These are phyloP conservation scores for Hirundo rustica DNA, from an alignment of 2,797 vertebrate species.

Conservation along the genomic window DNA sequence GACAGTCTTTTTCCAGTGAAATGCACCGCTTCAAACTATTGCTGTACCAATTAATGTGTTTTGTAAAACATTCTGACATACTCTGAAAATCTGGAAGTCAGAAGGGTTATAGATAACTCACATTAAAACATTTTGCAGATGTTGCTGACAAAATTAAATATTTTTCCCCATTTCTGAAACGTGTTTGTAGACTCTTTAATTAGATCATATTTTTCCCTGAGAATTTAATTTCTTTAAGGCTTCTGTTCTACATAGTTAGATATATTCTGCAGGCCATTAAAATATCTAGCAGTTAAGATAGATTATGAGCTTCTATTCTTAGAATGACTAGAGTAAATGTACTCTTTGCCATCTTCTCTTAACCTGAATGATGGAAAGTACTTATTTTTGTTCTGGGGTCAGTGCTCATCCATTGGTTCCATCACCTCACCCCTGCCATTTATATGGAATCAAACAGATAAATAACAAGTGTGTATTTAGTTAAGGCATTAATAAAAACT, in stretches of 20 bases:
- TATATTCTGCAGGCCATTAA: conserved; percentile 43
- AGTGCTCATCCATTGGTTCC: not conserved
- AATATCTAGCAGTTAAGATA: not conserved
- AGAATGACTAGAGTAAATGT: not conserved
- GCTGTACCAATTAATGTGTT: not conserved
- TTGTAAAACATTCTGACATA: not conserved
- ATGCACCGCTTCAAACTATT: not conserved
- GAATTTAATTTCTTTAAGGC: conserved; percentile 32
- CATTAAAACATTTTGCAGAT: conserved; percentile 19
- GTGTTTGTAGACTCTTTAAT: conserved; percentile 52
- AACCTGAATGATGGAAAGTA: not conserved
- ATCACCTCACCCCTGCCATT: not conserved
- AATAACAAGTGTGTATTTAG: not conserved
- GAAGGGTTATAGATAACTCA: not conserved
- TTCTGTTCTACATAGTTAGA: not conserved
- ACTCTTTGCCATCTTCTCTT: not conserved
- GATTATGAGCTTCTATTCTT: conserved; percentile 35
- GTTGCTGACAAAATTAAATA: conserved; percentile 24
- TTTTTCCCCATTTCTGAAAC: conserved; percentile 21
- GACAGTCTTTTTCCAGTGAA: not conserved
- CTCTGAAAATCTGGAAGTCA: not conserved
- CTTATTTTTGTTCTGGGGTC: not conserved
- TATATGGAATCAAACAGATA: not conserved
- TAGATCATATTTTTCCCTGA: conserved; percentile 37
- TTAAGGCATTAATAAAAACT: not conserved